Percentiles rank a stretch among this genome's conserved stretches.
These are phyloP conservation scores for Drosophila buzzatii DNA, from an alignment of 2,888 invertebrate species.

Conservation along the genomic window DNA sequence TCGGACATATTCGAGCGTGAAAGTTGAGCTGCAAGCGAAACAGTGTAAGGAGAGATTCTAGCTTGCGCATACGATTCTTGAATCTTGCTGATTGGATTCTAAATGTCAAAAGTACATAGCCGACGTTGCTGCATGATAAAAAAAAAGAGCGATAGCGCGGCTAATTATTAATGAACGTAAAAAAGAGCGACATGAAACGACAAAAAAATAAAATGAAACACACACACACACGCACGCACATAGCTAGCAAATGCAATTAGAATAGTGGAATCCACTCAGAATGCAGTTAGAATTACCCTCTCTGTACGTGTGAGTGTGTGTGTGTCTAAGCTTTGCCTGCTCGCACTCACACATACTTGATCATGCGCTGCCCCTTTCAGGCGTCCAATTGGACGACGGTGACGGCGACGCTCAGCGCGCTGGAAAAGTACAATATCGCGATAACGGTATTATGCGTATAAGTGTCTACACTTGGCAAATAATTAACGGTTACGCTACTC, in stretches of 20 bases:
- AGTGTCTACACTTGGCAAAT: constrained; percentile 44
- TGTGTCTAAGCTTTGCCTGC: background rate
- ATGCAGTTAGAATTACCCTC: constrained; percentile 31
- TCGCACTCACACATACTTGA: background rate
- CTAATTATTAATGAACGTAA: constrained; percentile 68
- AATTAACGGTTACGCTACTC: constrained; percentile 48
- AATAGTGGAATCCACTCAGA: constrained; percentile 16
- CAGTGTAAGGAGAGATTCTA: background rate
- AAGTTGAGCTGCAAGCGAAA: constrained; percentile 32
- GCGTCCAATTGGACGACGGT: constrained; percentile 20
- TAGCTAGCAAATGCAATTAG: constrained; percentile 21
- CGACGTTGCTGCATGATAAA: constrained; percentile 41
- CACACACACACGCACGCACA: background rate
- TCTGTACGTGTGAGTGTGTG: background rate
- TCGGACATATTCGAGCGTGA: constrained; percentile 73
- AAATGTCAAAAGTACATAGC: constrained; percentile 59
- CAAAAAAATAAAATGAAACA: background rate
- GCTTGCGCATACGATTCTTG: constrained; percentile 23
- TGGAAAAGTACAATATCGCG: constrained; percentile 55
- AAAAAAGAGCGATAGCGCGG: constrained; percentile 31
- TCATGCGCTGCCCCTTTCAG: constrained; percentile 4
- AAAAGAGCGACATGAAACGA: constrained; percentile 22
- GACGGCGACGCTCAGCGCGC: constrained; percentile 30
- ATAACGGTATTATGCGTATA: constrained; percentile 70
- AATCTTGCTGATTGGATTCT: constrained; percentile 41